Base-by-base conservation (phyloP, 2,113 vertebrate genomes). In the Tympanuchus pallidicinctus region DNA sequence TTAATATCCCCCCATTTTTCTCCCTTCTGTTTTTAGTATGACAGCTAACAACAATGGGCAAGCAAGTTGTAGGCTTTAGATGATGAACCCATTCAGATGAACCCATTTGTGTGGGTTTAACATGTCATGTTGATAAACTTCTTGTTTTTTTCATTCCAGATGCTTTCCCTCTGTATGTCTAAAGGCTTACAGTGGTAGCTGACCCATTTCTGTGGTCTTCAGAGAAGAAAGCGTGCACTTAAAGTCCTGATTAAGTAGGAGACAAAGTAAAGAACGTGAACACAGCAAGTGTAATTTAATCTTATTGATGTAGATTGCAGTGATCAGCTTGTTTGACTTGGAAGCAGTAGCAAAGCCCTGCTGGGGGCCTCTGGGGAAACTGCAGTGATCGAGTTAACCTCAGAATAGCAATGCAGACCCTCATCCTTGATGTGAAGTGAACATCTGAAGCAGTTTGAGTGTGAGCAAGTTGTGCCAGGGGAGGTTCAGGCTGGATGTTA, bases 241-340 rank as follows among this genome's bases (percentile, higher is more conserved):
- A 60, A 85, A 80, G 40, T 80, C 75, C 42, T 32, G 40, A 50
- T 67, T 77, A 83, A 56, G 57, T 65, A 88, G 87, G 64, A 93
- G 71, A 70, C 8, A 28, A 74, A 76, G 85, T 93, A 89, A 95
- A 93, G 89, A 93, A 92, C 63, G 78, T 85, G 82, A 64, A 66
- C 42, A 56, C 52, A 71, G 60, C 50, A 48, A 89, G 56, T 86
- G 85, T 81, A 91, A 92, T 82, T 72, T 70, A 89, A 80, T 67
- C 64, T 82, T 89, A 59, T 48, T 65, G 2, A 56, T 81, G 84
- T 54, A 92, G 89, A n/a, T 85, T 89, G 21, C 82, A 71, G 74
- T 1, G 0, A 66, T 93, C 64, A 89, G 76, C 73, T 92, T 88
- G 85, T 73, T 92, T 91, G 84, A 74, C n/a, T 82, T 93, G 87